A percentile compares a stretch with the other conserved stretches of the same genome.
phyloP scores from a whole-genome alignment of 1,140 invertebrate species.

The Drosophila gunungcola region DNA sequence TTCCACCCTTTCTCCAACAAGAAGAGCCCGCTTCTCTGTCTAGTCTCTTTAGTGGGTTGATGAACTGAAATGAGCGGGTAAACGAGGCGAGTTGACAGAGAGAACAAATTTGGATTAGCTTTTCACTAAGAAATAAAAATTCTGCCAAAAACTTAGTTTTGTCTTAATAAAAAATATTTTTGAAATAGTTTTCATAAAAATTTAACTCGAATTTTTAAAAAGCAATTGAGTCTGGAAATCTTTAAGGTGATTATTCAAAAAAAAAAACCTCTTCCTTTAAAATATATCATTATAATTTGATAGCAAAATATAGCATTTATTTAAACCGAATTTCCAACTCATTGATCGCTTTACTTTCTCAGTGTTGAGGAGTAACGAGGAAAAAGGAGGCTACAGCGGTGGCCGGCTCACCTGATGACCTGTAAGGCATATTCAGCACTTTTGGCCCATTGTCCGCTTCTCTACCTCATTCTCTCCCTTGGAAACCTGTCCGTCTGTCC shows the following conservation, averaged over 20 bases:
- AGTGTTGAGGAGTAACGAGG: background rate
- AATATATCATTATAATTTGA: too few relatives aligned
- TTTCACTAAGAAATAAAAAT: background rate
- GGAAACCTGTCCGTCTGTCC: background rate
- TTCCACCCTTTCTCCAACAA: background rate
- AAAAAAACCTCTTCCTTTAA: background rate
- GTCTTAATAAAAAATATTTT: too few relatives aligned
- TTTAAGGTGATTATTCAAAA: too few relatives aligned
- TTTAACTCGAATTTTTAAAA: too few relatives aligned
- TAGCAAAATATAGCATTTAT: too few relatives aligned
- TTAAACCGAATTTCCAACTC: too few relatives aligned
- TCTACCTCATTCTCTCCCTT: background rate
- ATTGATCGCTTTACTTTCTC: background rate
- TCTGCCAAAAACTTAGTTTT: too few relatives aligned
- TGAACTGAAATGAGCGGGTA: conserved; percentile 19
- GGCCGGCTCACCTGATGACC: conserved; percentile 36
- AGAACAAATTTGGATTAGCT: background rate
- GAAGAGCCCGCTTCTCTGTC: background rate
- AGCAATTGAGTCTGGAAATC: too few relatives aligned
- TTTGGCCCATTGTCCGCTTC: conserved; percentile 47
- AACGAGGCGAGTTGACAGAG: conserved; percentile 6
- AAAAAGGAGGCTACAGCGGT: background rate
- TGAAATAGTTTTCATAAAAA: too few relatives aligned
- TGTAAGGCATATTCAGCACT: conserved; percentile 66
- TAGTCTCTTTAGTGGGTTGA: conserved; percentile 30